A percentile compares a stretch with the other conserved stretches of the same genome.
Conservation (phyloP, 35 echinoderm and acorn worm species). For the Heliocidaris erythrogramma region DNA sequence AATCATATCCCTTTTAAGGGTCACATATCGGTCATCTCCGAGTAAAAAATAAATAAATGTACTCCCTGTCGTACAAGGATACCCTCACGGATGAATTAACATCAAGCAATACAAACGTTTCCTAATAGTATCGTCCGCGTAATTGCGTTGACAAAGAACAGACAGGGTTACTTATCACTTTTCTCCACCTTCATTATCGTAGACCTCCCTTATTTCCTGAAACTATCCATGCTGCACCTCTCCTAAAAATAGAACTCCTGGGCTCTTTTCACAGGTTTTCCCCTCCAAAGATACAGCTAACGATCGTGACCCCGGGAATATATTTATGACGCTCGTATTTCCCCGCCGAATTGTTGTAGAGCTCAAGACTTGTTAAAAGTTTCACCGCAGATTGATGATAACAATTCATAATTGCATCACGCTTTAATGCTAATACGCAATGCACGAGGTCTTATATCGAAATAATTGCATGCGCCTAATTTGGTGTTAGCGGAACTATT, state of each 20-base stretch:
- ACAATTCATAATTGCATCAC: background rate
- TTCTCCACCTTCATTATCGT: background rate
- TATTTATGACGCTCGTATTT: background rate
- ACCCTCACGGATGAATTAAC: too few species aligned
- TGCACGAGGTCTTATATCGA: background rate
- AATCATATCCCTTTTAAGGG: background rate
- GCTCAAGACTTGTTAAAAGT: background rate
- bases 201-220: background rate
- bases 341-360: background rate
- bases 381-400: background rate
- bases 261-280: background rate
- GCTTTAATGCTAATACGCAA: conserved; percentile 2
- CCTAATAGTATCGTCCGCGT: background rate
- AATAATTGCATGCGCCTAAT: background rate
- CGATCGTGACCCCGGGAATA: background rate
- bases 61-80: too few species aligned
- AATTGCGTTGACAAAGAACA: background rate
- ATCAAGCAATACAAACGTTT: background rate
- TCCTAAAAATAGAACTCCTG: background rate
- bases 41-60: too few species aligned
- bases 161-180: background rate
- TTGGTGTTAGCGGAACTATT: background rate
- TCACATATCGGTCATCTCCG: background rate
- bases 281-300: background rate
- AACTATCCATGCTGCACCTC: background rate